Evolutionary conservation across 2,888 invertebrate species (phyloP).

Genomic region (Leptinotarsa rubiginosa): DNA sequence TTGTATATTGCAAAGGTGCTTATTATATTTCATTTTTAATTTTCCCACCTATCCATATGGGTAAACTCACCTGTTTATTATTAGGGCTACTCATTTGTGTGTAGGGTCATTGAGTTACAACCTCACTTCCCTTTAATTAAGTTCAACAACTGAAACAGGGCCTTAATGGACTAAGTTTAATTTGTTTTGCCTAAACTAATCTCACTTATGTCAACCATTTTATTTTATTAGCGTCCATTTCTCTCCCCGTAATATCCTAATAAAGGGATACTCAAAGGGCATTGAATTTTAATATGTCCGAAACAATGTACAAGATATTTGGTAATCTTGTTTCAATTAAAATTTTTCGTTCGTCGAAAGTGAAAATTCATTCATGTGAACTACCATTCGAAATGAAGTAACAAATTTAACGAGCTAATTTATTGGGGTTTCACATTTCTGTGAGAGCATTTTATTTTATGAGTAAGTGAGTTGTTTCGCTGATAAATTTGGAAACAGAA

Average conservation of each 20-base stretch:
- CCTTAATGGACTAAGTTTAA: slow-evolving; percentile 44
- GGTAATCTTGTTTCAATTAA: not conserved
- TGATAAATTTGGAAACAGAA: too few relatives aligned
- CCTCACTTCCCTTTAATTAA: slow-evolving; percentile 42
- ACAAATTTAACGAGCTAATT: too few relatives aligned
- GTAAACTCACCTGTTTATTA: slow-evolving; percentile 30
- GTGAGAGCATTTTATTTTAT: too few relatives aligned
- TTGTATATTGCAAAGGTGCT: too few relatives aligned
- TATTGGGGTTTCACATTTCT: too few relatives aligned
- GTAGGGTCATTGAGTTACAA: slow-evolving; percentile 34
- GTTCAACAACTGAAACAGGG: slow-evolving; percentile 40
- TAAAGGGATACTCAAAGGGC: slow-evolving; percentile 19
- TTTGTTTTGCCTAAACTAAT: slow-evolving; percentile 39
- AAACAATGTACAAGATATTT: not conserved
- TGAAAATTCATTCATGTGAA: not conserved
- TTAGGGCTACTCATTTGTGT: slow-evolving; percentile 33
- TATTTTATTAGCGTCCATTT: slow-evolving; percentile 33
- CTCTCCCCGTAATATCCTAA: slow-evolving; percentile 21
- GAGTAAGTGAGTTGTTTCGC: too few relatives aligned
- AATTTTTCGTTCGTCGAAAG: not conserved
- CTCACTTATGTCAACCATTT: slow-evolving; percentile 38
- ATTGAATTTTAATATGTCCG: slow-evolving; percentile 19
- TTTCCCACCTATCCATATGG: not conserved
- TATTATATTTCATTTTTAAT: not conserved
- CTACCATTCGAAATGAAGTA: too few relatives aligned